Conservation (phyloP, 2,797 vertebrate species). For the Anguilla megastoma region DNA sequence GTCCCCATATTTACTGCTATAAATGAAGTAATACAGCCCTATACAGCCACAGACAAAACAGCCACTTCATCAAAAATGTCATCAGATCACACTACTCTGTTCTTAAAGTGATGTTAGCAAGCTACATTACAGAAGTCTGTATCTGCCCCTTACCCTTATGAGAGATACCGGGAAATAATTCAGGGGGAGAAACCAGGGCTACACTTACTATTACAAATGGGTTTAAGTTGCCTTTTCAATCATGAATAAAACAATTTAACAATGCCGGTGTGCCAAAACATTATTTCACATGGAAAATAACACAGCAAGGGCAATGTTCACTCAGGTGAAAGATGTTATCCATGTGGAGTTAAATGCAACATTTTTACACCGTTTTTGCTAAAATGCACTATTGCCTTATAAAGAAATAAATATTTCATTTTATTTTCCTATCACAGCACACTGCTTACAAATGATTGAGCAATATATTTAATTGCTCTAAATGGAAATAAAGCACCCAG, state of each 20-base stretch:
- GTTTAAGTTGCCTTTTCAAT: conserved; percentile 4
- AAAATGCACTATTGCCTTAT: background rate
- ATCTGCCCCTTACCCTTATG: background rate
- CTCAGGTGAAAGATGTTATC: conserved; percentile 1
- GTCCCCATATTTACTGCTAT: background rate
- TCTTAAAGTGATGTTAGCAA: background rate
- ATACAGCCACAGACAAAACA: background rate
- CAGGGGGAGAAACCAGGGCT: background rate
- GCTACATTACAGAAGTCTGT: background rate
- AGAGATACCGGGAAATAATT: background rate
- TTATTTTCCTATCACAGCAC: too few relatives aligned
- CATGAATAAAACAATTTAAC: background rate
- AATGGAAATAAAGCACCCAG: background rate
- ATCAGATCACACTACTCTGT: background rate
- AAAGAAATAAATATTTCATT: background rate
- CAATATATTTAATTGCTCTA: background rate
- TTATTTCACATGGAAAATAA: background rate
- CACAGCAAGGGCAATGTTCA: background rate
- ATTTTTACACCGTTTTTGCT: background rate
- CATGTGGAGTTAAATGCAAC: background rate
- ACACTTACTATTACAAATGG: background rate
- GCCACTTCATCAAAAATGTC: background rate
- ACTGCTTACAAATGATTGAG: too few relatives aligned
- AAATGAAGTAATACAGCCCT: background rate
- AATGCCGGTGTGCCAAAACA: background rate